Base-by-base conservation (phyloP, 2,888 invertebrate genomes). In the Catocala fraxini region DNA sequence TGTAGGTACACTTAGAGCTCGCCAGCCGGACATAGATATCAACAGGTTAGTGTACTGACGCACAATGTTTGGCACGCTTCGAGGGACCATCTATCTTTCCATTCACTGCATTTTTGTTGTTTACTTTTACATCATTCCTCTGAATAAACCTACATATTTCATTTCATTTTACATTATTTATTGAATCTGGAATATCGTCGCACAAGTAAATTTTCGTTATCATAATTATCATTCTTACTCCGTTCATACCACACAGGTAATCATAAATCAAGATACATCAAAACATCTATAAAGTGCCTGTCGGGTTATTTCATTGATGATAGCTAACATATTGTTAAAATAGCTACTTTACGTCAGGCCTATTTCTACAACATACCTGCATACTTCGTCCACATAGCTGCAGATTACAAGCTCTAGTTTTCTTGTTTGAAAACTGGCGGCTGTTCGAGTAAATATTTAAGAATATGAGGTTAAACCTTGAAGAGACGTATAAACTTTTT, bases 21-120 rank as follows among this genome's bases (percentile, higher is more conserved):
- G 84, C 70, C 84, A 87, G 63, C 75, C 86, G 77, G 85, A 89
- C 66, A 83, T 86, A 81, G 89, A 90, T 72, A 84, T 88, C 83
- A 90, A 91, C 89, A 92, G 92, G 92, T 92, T 69, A 78, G 90
- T 88, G 67, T 56, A 62, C 63, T 78, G 79, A 79, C 83, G 81
- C 64, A 78, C 60, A 74, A 61, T 68, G 46, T 79, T 84, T 84
- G 84, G 84, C 85, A 82, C 70, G 63, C 42, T 35, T 35, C 47
- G 6, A 51, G 42, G 10, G 42, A 34, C 34, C 33, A 34, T 12
- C 13, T n/a, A 46, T 43, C 39, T 57, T 59, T 62, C 55, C 41
- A 65, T 65, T 63, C 48, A 51, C 59, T 63, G 63, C 61, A 49
- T 61, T 71, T 73, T 70, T 64, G 59, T 62, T 63, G 65, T 59